Percentiles rank a stretch among this genome's conserved stretches.
Conservation (phyloP, 2,888 invertebrate genomes). For the Nomada fucata region DNA sequence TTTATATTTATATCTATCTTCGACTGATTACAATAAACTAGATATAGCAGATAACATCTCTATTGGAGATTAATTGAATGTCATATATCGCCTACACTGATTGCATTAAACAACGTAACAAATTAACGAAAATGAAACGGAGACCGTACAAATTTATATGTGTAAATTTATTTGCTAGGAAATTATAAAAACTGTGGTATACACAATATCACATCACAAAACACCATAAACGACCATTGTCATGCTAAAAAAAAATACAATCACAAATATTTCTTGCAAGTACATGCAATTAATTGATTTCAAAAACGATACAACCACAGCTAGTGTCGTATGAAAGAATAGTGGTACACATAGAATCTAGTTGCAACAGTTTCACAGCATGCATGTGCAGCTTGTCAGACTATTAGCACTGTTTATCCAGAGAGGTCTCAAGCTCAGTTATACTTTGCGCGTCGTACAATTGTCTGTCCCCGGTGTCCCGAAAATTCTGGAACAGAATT, state of each 20-base stretch:
- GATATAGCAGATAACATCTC: not conserved
- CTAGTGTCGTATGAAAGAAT: not conserved
- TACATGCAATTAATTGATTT: too few species aligned
- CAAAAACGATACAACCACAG: not conserved
- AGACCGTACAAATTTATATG: not conserved
- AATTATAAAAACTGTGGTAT: not conserved
- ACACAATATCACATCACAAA: not conserved
- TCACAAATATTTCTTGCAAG: not conserved
- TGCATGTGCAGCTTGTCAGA: not conserved
- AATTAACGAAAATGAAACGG: too few species aligned
- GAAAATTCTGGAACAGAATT: not conserved
- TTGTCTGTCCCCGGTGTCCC: not conserved
- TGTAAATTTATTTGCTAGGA: slow-evolving; percentile 1
- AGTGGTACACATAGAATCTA: not conserved
- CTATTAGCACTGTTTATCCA: slow-evolving; percentile 49
- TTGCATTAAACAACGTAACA: too few species aligned
- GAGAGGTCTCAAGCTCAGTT: slow-evolving; percentile 43
- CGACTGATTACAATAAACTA: not conserved
- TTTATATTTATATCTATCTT: not conserved
- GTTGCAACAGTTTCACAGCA: not conserved
- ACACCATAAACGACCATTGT: not conserved
- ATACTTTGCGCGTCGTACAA: slow-evolving; percentile 17
- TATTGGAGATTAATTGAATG: not conserved
- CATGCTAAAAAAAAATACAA: not conserved
- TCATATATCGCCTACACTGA: too few species aligned